Conservation (phyloP, 2,888 invertebrate species). For the Odontocerum albicorne region DNA sequence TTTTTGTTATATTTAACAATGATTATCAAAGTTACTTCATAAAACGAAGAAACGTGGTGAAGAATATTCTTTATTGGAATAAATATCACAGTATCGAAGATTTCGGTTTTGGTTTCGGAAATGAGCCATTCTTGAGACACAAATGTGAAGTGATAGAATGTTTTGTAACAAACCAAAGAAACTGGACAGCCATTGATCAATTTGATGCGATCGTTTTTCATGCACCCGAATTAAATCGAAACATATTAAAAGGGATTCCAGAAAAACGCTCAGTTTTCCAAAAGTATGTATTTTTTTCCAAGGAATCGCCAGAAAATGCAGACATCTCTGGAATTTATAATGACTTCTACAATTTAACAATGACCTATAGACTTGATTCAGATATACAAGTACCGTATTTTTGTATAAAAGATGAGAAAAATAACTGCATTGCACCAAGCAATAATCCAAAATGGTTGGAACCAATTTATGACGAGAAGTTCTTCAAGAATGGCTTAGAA, state of each 20-base stretch:
- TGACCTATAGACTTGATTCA: slow-evolving; percentile 58
- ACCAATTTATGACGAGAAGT: neutral
- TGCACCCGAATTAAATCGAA: slow-evolving; percentile 44
- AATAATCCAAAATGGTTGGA: slow-evolving; percentile 39
- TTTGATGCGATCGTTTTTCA: slow-evolving; percentile 60
- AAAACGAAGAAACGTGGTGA: too few relatives aligned
- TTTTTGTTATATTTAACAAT: too few relatives aligned
- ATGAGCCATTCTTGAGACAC: slow-evolving; percentile 44
- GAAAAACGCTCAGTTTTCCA: slow-evolving; percentile 41
- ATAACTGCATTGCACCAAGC: slow-evolving; percentile 40
- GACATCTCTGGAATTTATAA: slow-evolving; percentile 38
- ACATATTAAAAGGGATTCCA: slow-evolving; percentile 6
- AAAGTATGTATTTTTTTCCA: slow-evolving; percentile 52
- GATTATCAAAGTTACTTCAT: too few relatives aligned
- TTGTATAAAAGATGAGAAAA: slow-evolving; percentile 42
- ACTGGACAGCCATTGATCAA: slow-evolving; percentile 43
- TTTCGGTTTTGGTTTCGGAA: slow-evolving; percentile 44
- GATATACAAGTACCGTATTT: slow-evolving; percentile 52
- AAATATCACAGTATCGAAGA: neutral
- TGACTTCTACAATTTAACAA: slow-evolving; percentile 58
- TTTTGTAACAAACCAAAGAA: slow-evolving; percentile 46
- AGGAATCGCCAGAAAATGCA: slow-evolving; percentile 49
- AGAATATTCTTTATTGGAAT: neutral
- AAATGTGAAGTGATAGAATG: slow-evolving; percentile 49
- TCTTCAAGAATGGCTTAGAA: neutral